Evolutionary conservation across 2,888 invertebrate genomes (phyloP), one percentile per base, ranked within the genome.

Genomic region (Muscina levida): DNA sequence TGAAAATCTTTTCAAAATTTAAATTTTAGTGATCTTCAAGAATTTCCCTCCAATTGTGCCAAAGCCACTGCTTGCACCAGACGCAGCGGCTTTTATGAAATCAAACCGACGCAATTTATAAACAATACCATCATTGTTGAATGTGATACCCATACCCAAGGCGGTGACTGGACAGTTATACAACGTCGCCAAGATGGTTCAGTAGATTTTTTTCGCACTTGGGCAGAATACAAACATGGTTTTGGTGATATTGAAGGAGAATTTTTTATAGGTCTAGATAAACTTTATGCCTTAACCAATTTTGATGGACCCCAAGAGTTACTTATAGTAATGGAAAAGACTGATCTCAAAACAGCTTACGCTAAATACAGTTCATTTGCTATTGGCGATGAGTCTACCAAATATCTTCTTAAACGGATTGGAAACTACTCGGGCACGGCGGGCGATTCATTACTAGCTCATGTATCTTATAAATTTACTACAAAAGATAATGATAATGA

Each of bases 401-500:
- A 57, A 22, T 75, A 68, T 48, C 15, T 15, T 5, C 15, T 75
- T 13, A 75, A 67, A 13, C 2, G 46, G n/a, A 31, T 75, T 26
- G 51, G 48, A 5, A 26, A 26, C 1, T 75, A 46, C 31, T 24
- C 22, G 8, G 74, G 74, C 3, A 17, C 53, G 31, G 67, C 74
- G 1, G 48, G 59, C 3, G 68, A 75, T 67, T 75, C 74, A 5
- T 56, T 75, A 37, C n/a, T 10, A 6, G 1, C 3, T 4, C 74
- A 75, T 48, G 31, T 37, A 2, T 57, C 59, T 0, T 19, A 24
- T 11, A 11, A 37, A 48, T 75, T 75, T 39, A 22, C 59, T 11
- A 75, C 75, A n/a, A 19, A 19, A 17, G 75, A 75, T 62, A 31
- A 39, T n/a, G 51, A 68, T 19, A 68, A 75, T 51, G 75, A 68